Evolutionary conservation across 2,113 vertebrate genomes (phyloP), one percentile per base, ranked within the genome.

Genomic region (Pheucticus melanocephalus): DNA sequence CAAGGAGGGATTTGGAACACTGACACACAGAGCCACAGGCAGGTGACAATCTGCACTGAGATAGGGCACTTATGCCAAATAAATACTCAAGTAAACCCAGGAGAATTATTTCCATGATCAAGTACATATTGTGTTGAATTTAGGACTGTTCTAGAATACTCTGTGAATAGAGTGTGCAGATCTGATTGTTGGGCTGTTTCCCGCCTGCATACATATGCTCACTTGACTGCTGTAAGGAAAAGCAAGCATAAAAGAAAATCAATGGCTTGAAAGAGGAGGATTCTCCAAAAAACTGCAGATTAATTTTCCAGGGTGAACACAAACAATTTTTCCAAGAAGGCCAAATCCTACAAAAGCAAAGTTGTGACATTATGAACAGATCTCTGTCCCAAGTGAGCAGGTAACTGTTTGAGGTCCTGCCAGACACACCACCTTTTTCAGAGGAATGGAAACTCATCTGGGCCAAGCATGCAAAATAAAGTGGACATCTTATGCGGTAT

Each of bases 1-100:
- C 54, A 81, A 7, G 0, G 0, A 88, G 59, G 15, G 17, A 31
- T 47, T 63, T 39, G 50, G 47, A 61, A n/a, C 2, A 4, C 27
- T 27, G 30, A 20, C 59, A 82, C 19, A 64, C 25, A 2, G 0
- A 61, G 21, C 47, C 39, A 63, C 1, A 1, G 39, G 33, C 5
- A 5, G 59, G 72, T 47, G 47, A 70, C 27, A 88, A 48, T 45
- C 19, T 4, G 5, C 57, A 42, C 14, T 44, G 15, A 65, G 37
- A 82, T n/a, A 53, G 15, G 57, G 14, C 31, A 50, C 9, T 50
- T 71, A 39, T 15, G 31, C 30, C 37, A 94, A 63, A 75, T 44
- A 64, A 83, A 92, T 63, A 35, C 28, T 28, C 33, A 73, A 8
- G 33, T 47, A 94, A 81, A 68, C 5, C 6, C 6, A 6, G 40